These are phyloP conservation scores for Mesembrinibis cayennensis DNA, from an alignment of 2,113 vertebrate genomes.

Conservation along the genomic window DNA sequence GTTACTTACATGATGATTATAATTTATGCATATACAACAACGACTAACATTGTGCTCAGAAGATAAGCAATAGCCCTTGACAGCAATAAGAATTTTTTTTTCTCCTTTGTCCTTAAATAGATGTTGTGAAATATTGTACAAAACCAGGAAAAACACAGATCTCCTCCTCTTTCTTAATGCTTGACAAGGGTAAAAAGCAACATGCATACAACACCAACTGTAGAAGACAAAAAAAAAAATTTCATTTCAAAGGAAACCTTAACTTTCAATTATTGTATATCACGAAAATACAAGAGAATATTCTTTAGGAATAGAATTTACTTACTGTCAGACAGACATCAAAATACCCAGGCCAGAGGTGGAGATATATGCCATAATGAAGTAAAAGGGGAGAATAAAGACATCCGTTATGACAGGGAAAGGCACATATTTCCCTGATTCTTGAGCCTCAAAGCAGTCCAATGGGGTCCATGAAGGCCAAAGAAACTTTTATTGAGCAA, in stretches of 20 bases:
- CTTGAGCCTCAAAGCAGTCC: background rate
- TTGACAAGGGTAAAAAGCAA: background rate
- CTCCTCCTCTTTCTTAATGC: background rate
- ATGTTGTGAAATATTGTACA: background rate
- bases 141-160: background rate
- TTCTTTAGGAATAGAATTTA: background rate
- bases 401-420: background rate
- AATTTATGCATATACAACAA: background rate
- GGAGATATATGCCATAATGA: background rate
- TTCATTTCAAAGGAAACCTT: background rate
- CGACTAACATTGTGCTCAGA: background rate
- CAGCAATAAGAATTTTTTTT: background rate
- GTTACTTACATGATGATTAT: background rate
- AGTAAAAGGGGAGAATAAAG: background rate
- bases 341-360: background rate
- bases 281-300: background rate
- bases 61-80: background rate
- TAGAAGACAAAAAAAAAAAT: background rate
- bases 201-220: background rate
- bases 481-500: background rate
- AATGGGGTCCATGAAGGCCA: background rate
- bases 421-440: background rate
- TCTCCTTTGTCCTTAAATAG: background rate
- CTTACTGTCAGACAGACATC: background rate
- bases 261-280: background rate